Conservation (phyloP, 2,113 vertebrate species). For the Oenanthe melanoleuca region DNA sequence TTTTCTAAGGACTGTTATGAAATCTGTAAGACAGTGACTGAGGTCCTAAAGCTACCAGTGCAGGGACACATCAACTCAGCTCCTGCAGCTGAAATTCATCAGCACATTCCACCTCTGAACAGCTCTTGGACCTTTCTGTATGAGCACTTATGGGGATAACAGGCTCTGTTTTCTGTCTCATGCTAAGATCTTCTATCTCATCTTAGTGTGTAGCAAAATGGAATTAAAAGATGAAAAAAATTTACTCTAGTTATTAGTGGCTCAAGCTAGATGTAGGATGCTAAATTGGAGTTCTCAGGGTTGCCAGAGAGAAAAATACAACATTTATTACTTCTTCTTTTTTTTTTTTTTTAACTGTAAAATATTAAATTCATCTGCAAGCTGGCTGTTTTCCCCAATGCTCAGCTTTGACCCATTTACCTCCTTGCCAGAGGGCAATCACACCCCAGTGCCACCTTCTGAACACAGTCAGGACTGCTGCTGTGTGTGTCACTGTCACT, state of each 20-base stretch:
- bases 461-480: conserved; percentile 17
- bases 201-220: not conserved
- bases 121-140: not conserved
- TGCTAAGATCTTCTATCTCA: not conserved
- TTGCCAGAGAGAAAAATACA: conserved; percentile 24
- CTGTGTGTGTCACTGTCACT: conserved; percentile 11
- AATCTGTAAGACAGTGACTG: not conserved
- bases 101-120: not conserved
- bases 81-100: not conserved
- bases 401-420: conserved; percentile 56
- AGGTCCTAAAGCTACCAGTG: not conserved
- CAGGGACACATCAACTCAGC: not conserved
- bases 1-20: not conserved
- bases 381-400: conserved; percentile 15
- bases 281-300: not conserved
- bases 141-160: not conserved
- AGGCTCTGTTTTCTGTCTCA: not conserved
- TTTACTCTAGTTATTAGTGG: not conserved
- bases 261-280: not conserved
- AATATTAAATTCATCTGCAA: conserved; percentile 29
- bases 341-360: not conserved
- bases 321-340: not conserved
- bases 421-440: conserved; percentile 48
- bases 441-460: conserved; percentile 27
- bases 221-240: conserved; percentile 33